These are phyloP conservation scores for Agriotes lineatus DNA, from an alignment of 2,888 invertebrate species.

Conservation along the genomic window DNA sequence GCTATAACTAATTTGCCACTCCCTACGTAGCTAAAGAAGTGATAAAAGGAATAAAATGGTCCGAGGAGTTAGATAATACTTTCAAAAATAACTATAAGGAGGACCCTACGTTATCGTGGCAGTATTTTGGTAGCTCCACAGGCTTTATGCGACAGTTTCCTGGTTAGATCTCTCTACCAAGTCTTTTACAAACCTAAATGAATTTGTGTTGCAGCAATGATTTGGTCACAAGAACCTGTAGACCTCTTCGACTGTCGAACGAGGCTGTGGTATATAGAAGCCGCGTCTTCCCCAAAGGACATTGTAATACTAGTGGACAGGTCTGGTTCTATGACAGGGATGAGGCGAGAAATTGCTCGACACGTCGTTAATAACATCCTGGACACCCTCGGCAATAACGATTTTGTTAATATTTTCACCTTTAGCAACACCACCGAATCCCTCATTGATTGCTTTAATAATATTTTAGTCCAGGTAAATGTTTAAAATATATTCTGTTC, in stretches of 20 bases:
- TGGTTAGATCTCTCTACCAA: slow-evolving; percentile 71
- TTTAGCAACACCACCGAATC: slow-evolving; percentile 87
- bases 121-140: slow-evolving; percentile 97
- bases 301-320: slow-evolving; percentile 77
- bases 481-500: too few relatives aligned
- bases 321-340: slow-evolving; percentile 76
- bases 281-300: slow-evolving; percentile 98
- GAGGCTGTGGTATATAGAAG: slow-evolving; percentile 97
- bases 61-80: slow-evolving; percentile 89
- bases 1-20: background rate
- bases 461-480: slow-evolving; percentile 93
- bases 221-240: slow-evolving; percentile 83
- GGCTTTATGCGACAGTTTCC: slow-evolving; percentile 99
- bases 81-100: slow-evolving; percentile 89
- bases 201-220: slow-evolving; percentile 76
- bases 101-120: slow-evolving; percentile 94
- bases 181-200: too few relatives aligned
- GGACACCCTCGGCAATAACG: slow-evolving; percentile 97
- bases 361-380: slow-evolving; percentile 90
- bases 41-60: slow-evolving; percentile 95
- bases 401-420: slow-evolving; percentile 96
- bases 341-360: slow-evolving; percentile 89
- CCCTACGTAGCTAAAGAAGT: slow-evolving; percentile 79
- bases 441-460: slow-evolving; percentile 90
- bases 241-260: slow-evolving; percentile 97